Percentiles rank a stretch among this genome's conserved stretches.
phyloP scores from a whole-genome alignment of 2,113 vertebrate species.

The Entosphenus tridentatus region DNA sequence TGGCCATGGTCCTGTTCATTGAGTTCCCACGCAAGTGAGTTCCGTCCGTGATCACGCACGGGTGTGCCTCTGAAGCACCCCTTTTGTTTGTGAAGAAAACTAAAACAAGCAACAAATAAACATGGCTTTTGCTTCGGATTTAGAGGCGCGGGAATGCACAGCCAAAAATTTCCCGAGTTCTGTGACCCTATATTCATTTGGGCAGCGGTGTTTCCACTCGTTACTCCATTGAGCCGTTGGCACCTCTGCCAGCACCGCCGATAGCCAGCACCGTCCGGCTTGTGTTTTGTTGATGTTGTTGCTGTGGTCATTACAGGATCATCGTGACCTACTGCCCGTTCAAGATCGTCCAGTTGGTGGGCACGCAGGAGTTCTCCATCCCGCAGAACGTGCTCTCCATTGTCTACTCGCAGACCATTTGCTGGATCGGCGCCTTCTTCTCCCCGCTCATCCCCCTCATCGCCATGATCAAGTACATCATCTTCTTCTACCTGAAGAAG shows the following conservation, averaged over 20 bases:
- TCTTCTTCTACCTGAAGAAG: slow-evolving; percentile 52
- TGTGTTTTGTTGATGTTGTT: too few species aligned
- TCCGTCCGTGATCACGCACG: neutral
- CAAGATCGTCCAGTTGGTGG: slow-evolving; percentile 20
- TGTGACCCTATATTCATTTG: too few species aligned
- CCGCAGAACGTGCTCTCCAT: slow-evolving; percentile 40
- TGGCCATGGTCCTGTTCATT: slow-evolving; percentile 28
- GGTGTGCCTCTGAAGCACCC: too few species aligned
- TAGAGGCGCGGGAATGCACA: too few species aligned
- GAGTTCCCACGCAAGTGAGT: slow-evolving; percentile 51
- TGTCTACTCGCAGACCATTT: slow-evolving; percentile 49
- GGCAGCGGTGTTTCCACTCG: too few species aligned
- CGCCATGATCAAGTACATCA: slow-evolving; percentile 41
- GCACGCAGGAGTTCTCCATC: slow-evolving; percentile 46
- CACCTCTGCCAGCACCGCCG: too few species aligned
- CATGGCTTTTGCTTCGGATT: too few species aligned
- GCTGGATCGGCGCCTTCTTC: slow-evolving; percentile 56
- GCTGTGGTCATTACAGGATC: slow-evolving; percentile 21
- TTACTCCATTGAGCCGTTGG: too few species aligned
- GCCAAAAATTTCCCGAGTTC: too few species aligned
- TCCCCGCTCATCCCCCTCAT: slow-evolving; percentile 50
- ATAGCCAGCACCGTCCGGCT: too few species aligned
- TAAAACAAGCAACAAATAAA: too few species aligned
- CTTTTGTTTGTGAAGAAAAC: too few species aligned
- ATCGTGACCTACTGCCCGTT: slow-evolving; percentile 30